A percentile compares a stretch with the other conserved stretches of the same genome.
These are phyloP conservation scores for Bellardia bayeri DNA, from an alignment of 2,888 invertebrate species.

Conservation along the genomic window DNA sequence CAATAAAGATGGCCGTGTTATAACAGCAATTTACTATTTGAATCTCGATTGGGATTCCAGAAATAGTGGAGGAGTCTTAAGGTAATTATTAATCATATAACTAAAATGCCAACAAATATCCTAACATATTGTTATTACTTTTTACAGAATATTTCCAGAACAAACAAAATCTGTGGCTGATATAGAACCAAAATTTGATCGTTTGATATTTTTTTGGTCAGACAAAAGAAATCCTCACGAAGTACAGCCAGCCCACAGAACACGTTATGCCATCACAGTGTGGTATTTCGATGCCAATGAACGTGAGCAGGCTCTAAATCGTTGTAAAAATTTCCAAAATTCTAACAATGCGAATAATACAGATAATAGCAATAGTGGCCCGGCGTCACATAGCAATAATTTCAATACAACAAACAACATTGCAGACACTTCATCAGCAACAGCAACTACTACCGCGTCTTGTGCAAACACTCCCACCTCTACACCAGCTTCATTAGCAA, in stretches of 20 bases:
- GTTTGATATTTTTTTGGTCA: conserved; percentile 98
- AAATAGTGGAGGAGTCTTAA: conserved; percentile 93
- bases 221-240: conserved; percentile 98
- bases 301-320: conserved; percentile 88
- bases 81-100: conserved; percentile 84
- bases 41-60: conserved; percentile 96
- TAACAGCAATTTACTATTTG: conserved; percentile 98
- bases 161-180: conserved; percentile 93
- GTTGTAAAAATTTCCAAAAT: conserved; percentile 76
- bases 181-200: conserved; percentile 96
- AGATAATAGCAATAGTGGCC: conserved; percentile 50
- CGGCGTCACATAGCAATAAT: conserved; percentile 31
- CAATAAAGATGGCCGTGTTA: conserved; percentile 97
- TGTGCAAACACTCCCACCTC: conserved; percentile 62
- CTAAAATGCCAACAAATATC: background rate
- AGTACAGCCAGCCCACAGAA: conserved; percentile 95
- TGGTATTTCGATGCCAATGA: conserved; percentile 96
- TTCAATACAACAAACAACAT: conserved; percentile 49
- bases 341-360: conserved; percentile 62
- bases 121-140: background rate
- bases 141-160: conserved; percentile 92
- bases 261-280: conserved; percentile 95
- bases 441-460: conserved; percentile 50
- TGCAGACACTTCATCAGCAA: conserved; percentile 29
- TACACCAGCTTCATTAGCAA: conserved; percentile 8